Evolutionary conservation across 2,113 vertebrate genomes (phyloP).

Genomic region (Sinocyclocheilus anshuiensis): DNA sequence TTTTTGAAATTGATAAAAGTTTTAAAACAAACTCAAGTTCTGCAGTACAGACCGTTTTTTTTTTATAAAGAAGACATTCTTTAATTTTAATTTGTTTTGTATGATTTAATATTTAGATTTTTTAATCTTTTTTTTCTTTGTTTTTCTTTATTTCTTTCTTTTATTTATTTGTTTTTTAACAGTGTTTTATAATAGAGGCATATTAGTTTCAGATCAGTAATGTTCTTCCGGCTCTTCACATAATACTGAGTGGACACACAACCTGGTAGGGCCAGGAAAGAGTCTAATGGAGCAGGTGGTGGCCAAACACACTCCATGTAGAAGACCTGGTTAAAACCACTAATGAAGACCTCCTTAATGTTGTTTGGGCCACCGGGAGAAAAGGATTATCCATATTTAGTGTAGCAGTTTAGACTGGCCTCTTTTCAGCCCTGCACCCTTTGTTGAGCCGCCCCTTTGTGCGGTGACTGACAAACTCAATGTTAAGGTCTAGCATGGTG

Average conservation of each 20-base stretch:
- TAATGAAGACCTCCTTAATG: conserved; percentile 66
- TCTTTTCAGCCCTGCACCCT: conserved; percentile 46
- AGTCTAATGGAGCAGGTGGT: conserved; percentile 63
- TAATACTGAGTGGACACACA: conserved; percentile 10
- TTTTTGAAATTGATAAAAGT: too few species aligned
- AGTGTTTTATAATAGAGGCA: conserved; percentile 25
- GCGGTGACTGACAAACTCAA: conserved; percentile 61
- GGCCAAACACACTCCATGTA: conserved; percentile 43
- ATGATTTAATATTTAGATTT: too few species aligned
- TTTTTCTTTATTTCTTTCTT: too few species aligned
- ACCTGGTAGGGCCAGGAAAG: conserved; percentile 19
- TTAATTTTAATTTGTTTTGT: too few species aligned
- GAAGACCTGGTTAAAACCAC: conserved; percentile 37
- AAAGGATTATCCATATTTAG: conserved; percentile 63
- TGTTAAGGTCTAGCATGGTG: conserved; percentile 58
- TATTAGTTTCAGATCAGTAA: conserved; percentile 50
- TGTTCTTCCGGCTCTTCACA: conserved; percentile 35
- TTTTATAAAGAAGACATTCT: too few species aligned
- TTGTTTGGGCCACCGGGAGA: conserved; percentile 60
- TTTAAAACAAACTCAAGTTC: too few species aligned
- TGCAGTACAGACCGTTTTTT: too few species aligned
- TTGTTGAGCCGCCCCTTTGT: conserved; percentile 54
- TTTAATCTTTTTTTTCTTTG: too few species aligned
- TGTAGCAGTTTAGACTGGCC: conserved; percentile 57
- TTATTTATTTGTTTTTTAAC: neutral